Evolutionary conservation across 2,797 vertebrate species (phyloP).

Genomic region (Hyperoplus lanceolatus): DNA sequence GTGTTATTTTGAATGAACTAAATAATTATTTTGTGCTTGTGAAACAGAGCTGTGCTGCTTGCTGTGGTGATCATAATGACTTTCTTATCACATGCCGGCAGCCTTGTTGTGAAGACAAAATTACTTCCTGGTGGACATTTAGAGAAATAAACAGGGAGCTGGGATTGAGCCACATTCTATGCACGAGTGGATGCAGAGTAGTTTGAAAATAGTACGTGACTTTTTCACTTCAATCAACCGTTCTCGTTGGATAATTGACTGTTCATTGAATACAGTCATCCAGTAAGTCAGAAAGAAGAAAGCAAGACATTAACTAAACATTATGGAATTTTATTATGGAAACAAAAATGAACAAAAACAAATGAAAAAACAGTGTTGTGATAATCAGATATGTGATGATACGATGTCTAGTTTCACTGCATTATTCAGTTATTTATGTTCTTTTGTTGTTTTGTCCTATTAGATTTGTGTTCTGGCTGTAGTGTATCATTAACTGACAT

Average conservation of each 20-base stretch:
- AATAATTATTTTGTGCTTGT: neutral
- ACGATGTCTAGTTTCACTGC: no score
- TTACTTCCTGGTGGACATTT: neutral
- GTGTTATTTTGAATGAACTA: neutral
- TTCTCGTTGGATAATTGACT: neutral
- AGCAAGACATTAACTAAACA: no score
- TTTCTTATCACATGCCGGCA: slow-evolving; percentile 8
- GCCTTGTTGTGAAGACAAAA: slow-evolving; percentile 23
- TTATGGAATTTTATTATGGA: no score
- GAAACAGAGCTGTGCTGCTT: slow-evolving; percentile 2
- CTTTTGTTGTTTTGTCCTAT: neutral
- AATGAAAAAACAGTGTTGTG: neutral
- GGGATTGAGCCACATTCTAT: neutral
- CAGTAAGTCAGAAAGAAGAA: neutral
- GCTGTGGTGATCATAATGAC: slow-evolving; percentile 20
- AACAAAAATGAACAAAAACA: neutral
- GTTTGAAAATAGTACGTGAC: neutral
- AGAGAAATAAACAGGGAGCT: neutral
- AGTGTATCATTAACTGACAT: neutral
- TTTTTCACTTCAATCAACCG: neutral
- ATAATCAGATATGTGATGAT: neutral
- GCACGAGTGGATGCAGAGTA: slow-evolving; percentile 10
- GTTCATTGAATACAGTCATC: neutral
- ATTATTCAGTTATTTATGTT: neutral
- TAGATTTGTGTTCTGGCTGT: neutral